Percentiles rank a stretch among this genome's conserved stretches.
phyloP scores from a whole-genome alignment of 2,888 invertebrate genomes.

The Orchesella flavescens region DNA sequence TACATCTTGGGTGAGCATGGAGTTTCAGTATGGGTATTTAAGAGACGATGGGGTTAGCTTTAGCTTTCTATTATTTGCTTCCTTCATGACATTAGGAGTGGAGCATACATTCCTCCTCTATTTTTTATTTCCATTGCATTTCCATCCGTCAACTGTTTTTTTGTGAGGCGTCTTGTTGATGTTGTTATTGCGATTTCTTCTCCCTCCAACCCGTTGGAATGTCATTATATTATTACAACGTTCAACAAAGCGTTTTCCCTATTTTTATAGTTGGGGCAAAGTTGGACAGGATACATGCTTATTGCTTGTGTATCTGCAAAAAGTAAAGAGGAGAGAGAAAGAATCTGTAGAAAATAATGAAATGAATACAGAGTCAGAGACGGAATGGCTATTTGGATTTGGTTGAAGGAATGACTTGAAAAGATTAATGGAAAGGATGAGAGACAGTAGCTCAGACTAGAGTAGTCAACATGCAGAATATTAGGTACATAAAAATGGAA shows the following conservation, averaged over 20 bases:
- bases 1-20: background rate
- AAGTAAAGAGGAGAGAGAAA: background rate
- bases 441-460: slow-evolving; percentile 20
- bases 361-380: slow-evolving; percentile 15
- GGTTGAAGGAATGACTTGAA: slow-evolving; percentile 27
- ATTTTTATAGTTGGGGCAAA: slow-evolving; percentile 28
- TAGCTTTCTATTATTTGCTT: background rate
- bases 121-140: slow-evolving; percentile 43
- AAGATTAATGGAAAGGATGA: slow-evolving; percentile 46
- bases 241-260: slow-evolving; percentile 8
- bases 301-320: background rate
- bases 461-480: slow-evolving; percentile 38
- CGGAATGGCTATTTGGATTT: slow-evolving; percentile 20
- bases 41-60: no score
- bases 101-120: slow-evolving; percentile 25
- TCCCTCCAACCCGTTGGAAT: slow-evolving; percentile 27
- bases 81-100: slow-evolving; percentile 22
- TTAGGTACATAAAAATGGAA: slow-evolving; percentile 39
- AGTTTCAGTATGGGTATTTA: no score
- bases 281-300: background rate
- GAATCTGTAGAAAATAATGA: slow-evolving; percentile 5
- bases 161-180: slow-evolving; percentile 35
- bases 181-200: slow-evolving; percentile 45
- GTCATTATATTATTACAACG: slow-evolving; percentile 31
- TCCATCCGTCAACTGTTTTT: slow-evolving; percentile 35